Base-by-base conservation (phyloP, 2,888 invertebrate species). In the Hyposoter didymator region DNA sequence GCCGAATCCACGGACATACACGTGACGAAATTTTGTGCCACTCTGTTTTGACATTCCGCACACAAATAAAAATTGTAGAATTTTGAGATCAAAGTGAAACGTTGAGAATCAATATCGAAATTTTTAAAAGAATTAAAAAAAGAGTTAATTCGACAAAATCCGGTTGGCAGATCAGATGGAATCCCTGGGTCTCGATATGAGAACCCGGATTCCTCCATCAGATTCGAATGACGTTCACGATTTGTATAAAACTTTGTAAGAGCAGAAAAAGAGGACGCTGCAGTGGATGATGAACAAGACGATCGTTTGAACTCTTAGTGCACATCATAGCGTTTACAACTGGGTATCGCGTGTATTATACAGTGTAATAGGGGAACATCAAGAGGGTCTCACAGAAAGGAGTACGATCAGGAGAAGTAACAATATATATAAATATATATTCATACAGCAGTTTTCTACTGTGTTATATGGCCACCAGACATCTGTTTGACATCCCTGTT, bases 401-500 rank as follows among this genome's bases (percentile, higher is more conserved):
- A 66, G 39, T 45, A 85, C 67, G 80, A 81, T 66, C 47, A 49
- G 59, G 79, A 82, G 43, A 28, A 22, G 28, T 32, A 70, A 64
- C 62, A 39, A 59, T 74, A 39, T 22, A 47, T 39, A 17, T 55
- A 39, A 39, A 39, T 39, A 39, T 39, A 39, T 39, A 39, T 14
- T n/a, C 66, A 45, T 67, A n/a, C 45, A 66, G 43, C 45, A 66
- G 43, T 45, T 52, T 55, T 17, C 72, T 28, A 22, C 59, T 74
- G 69, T 59, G 67, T 47, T 69, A 28, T 78, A 82, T 69, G 75
- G 81, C 75, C 59, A 39, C 45, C 22, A 91, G 91, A 93, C 93
- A 94, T 94, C 93, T 94, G 94, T 94, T 94, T 94, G 94, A 93
- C 93, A 93, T 93, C 93, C 93, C 93, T 92, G 93, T 93, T 93